Conservation (phyloP, 2,113 vertebrate genomes). For the Aix galericulata region DNA sequence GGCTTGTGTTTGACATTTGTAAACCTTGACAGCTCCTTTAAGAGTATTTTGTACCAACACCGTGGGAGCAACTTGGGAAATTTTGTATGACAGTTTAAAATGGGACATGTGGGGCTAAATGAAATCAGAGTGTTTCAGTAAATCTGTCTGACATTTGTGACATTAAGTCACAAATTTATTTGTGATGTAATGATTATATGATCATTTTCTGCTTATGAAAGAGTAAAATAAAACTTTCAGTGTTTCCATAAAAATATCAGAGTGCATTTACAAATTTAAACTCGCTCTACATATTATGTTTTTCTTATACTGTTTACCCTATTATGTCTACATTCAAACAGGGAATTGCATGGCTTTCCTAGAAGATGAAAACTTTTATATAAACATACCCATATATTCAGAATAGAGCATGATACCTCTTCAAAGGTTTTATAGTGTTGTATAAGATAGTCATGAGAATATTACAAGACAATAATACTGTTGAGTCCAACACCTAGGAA, state of each 20-base stretch:
- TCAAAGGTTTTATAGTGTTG: not conserved
- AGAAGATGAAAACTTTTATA: not conserved
- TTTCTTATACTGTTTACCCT: not conserved
- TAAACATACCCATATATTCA: not conserved
- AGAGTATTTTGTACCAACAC: not conserved
- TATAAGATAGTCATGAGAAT: not conserved
- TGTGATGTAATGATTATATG: not conserved
- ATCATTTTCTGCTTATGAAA: not conserved
- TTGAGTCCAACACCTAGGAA: not conserved
- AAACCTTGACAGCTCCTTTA: not conserved
- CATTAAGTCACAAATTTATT: not conserved
- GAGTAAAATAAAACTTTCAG: not conserved
- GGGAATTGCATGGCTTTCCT: not conserved
- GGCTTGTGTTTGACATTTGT: not conserved
- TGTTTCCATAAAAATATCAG: not conserved
- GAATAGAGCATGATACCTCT: not conserved
- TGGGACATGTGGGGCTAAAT: not conserved
- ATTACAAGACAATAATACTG: not conserved
- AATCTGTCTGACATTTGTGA: not conserved
- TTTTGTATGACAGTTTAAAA: slow-evolving; percentile 4
- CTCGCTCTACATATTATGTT: not conserved
- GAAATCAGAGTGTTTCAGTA: not conserved
- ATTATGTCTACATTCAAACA: fast-evolving
- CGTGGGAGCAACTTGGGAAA: not conserved
- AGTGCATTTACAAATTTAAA: not conserved